Percentiles rank a stretch among this genome's conserved stretches.
These are phyloP conservation scores for Philonicus albiceps DNA, from an alignment of 2,888 invertebrate species.

Conservation along the genomic window DNA sequence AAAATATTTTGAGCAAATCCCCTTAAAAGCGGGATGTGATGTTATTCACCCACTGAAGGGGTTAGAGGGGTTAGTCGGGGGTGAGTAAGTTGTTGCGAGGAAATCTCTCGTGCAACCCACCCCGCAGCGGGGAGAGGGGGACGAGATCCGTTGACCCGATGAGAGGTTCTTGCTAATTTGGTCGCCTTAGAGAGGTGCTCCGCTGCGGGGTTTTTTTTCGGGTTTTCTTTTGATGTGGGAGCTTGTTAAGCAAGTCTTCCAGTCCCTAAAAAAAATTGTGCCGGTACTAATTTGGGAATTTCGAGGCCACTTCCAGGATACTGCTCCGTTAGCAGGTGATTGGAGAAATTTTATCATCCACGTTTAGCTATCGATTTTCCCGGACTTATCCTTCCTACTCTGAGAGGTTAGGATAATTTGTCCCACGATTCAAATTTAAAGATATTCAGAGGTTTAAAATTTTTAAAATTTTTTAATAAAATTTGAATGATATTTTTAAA, in stretches of 20 bases:
- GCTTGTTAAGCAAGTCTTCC: background rate
- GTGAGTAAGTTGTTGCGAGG: background rate
- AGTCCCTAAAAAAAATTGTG: background rate
- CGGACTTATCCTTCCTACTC: background rate
- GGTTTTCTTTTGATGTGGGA: constrained; percentile 8
- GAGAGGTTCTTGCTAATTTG: constrained; percentile 30
- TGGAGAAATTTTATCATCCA: background rate
- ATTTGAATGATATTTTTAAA: no score
- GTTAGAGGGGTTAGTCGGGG: background rate
- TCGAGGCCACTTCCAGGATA: background rate
- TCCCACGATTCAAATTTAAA: background rate
- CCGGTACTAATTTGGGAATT: background rate
- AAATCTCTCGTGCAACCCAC: background rate
- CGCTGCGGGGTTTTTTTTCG: background rate
- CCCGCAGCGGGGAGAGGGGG: no score
- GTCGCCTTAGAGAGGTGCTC: background rate
- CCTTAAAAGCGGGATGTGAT: background rate
- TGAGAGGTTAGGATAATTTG: background rate
- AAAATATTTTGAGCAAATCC: constrained; percentile 19
- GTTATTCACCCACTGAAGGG: background rate
- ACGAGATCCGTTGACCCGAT: constrained; percentile 21
- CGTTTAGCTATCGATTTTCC: background rate
- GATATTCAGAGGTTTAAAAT: background rate
- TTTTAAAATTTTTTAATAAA: no score
- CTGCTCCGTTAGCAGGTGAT: background rate